These are phyloP conservation scores for Mesorhabditis belari DNA, from an alignment of 2,888 invertebrate species.

Conservation along the genomic window DNA sequence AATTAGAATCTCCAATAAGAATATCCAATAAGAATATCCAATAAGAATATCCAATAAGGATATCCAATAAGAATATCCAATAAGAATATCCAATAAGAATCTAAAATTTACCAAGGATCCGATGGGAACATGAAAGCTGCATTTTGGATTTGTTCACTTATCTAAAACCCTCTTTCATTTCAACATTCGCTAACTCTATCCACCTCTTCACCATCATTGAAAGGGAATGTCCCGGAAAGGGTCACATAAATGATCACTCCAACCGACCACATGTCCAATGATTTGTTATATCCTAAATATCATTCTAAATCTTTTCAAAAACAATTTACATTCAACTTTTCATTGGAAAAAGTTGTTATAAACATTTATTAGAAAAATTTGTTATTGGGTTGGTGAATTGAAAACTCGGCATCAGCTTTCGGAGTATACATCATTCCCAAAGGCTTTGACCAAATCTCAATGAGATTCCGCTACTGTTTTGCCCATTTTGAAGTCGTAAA, in stretches of 20 bases:
- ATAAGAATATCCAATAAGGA: no score
- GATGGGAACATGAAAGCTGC: conserved; percentile 99
- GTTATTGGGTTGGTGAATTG: no score
- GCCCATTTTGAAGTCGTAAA: no score
- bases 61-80: no score
- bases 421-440: no score
- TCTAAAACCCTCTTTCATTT: conserved; percentile 84
- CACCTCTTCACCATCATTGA: conserved; percentile 75
- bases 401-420: no score
- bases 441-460: no score
- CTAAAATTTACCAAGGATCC: no score
- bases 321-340: not conserved
- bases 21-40: no score
- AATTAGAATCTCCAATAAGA: no score
- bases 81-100: no score
- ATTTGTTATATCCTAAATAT: conserved; percentile 77
- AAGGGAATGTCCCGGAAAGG: conserved; percentile 95
- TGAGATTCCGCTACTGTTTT: no score
- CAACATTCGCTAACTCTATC: conserved; percentile 72
- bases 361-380: conserved; percentile 52
- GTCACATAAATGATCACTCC: conserved; percentile 94
- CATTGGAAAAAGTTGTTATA: conserved; percentile 46
- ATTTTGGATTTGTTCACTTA: conserved; percentile 97
- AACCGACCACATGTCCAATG: conserved; percentile 99
- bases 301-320: conserved; percentile 17